Evolutionary conservation across 2,113 vertebrate genomes (phyloP).

Genomic region (Motacilla alba): DNA sequence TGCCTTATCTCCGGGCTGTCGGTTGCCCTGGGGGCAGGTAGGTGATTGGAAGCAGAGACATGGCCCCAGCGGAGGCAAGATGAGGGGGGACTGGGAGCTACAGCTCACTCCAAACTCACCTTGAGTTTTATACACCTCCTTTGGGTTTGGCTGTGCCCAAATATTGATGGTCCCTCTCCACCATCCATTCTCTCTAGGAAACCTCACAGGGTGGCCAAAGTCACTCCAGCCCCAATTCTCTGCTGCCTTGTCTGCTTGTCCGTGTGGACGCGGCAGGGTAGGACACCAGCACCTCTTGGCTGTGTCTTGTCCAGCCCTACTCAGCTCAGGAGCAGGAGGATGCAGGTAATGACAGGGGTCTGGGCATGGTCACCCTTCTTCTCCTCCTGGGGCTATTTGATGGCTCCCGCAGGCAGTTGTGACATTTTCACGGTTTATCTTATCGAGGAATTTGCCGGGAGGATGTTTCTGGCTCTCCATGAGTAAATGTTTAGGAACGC

Average conservation of each 20-base stretch:
- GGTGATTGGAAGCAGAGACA: constrained; percentile 34
- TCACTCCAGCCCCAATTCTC: not conserved
- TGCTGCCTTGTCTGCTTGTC: not conserved
- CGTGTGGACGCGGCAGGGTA: not conserved
- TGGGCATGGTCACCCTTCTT: accelerated
- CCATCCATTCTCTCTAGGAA: not conserved
- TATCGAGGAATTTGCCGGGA: not conserved
- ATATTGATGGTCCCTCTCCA: not conserved
- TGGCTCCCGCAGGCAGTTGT: not conserved
- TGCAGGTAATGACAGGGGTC: not conserved
- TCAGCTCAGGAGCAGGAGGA: not conserved
- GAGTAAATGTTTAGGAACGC: constrained; percentile 39
- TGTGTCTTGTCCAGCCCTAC: not conserved
- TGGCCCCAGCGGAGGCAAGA: not conserved
- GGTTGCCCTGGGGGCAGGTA: accelerated
- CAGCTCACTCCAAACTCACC: not conserved
- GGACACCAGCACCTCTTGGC: not conserved
- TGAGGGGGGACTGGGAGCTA: not conserved
- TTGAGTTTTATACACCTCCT: not conserved
- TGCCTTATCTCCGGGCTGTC: constrained; percentile 24
- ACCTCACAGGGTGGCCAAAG: accelerated
- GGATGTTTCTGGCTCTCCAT: not conserved
- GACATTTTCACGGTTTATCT: constrained; percentile 34
- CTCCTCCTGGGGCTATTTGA: not conserved
- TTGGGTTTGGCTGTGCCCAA: accelerated